Conservation (phyloP, 2,797 vertebrate species). For the Diplodus sargus region DNA sequence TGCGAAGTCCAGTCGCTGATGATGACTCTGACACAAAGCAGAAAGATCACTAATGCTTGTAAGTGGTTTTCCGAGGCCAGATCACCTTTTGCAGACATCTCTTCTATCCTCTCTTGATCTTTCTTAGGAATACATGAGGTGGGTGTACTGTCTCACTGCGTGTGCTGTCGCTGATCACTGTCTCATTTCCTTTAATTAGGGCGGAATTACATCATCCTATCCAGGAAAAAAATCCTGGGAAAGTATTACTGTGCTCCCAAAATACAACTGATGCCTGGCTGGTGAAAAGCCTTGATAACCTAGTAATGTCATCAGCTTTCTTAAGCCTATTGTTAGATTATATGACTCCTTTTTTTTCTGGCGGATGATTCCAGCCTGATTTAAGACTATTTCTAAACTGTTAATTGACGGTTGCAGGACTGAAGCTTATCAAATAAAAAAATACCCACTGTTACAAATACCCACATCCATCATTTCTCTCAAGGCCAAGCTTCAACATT, state of each 20-base stretch:
- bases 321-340: not conserved
- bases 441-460: not conserved
- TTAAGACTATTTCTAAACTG: not conserved
- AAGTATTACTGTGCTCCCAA: not conserved
- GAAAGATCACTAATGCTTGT: not conserved
- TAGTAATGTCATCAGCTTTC: not conserved
- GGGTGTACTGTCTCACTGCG: not conserved
- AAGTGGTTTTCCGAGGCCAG: no score
- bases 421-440: not conserved
- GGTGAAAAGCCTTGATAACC: not conserved
- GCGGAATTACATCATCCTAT: not conserved
- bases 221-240: not conserved
- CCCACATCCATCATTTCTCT: not conserved
- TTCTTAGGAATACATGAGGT: not conserved
- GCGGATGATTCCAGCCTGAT: not conserved
- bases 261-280: not conserved
- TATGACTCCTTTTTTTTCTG: not conserved
- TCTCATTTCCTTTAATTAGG: not conserved
- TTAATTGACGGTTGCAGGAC: not conserved
- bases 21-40: not conserved
- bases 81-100: not conserved
- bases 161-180: not conserved
- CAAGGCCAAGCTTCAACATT: not conserved
- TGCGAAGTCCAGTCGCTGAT: not conserved
- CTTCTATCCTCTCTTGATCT: not conserved